phyloP scores from a whole-genome alignment of 2,888 invertebrate species.

The Amphimallon solstitiale region DNA sequence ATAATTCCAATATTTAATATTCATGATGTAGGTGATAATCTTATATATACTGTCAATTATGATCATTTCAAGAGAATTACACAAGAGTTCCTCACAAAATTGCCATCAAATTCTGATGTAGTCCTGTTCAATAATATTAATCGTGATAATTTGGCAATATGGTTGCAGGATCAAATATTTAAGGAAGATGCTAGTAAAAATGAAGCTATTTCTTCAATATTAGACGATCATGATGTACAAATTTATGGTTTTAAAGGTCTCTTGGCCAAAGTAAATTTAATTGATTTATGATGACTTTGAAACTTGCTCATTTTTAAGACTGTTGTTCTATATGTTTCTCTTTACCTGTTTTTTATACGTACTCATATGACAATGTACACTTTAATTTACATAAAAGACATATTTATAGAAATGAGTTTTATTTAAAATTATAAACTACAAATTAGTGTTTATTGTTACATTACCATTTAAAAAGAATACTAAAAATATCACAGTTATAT shows the following conservation, averaged over 20 bases:
- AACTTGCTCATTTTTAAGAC: not conserved
- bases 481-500: too few relatives aligned
- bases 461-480: too few relatives aligned
- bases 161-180: constrained; percentile 46
- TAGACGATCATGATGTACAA: constrained; percentile 48
- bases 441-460: too few relatives aligned
- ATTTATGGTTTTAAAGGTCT: constrained; percentile 39
- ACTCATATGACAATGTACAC: not conserved
- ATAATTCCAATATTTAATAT: constrained; percentile 54
- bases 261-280: constrained; percentile 26
- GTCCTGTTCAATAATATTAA: constrained; percentile 51
- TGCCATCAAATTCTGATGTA: constrained; percentile 45
- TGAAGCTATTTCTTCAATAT: constrained; percentile 42
- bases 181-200: constrained; percentile 40
- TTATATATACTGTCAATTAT: constrained; percentile 45
- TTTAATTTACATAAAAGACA: not conserved
- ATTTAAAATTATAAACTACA: not conserved
- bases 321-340: not conserved
- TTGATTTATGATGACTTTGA: constrained; percentile 4
- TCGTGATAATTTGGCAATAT: constrained; percentile 46
- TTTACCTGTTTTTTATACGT: not conserved
- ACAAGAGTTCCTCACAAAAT: constrained; percentile 44
- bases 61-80: constrained; percentile 46
- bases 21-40: constrained; percentile 47
- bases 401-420: not conserved